Percentiles rank a stretch among this genome's conserved stretches.
These are phyloP conservation scores for Apis cerana DNA, from an alignment of 1,140 invertebrate species.

Conservation along the genomic window DNA sequence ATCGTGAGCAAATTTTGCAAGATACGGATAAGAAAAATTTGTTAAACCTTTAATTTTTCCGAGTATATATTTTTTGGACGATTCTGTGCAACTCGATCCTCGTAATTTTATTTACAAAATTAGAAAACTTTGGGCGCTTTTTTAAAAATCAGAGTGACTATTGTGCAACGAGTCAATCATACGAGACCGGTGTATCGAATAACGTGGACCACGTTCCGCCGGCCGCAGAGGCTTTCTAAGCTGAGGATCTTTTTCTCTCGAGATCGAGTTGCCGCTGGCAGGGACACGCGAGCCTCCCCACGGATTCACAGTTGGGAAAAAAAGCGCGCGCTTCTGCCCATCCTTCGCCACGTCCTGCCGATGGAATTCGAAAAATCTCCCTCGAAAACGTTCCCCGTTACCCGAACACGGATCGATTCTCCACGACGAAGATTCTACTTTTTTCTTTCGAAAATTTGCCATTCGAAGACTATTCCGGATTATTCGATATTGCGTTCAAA, in stretches of 20 bases:
- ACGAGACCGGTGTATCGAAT: conserved; percentile 49
- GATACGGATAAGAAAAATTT: too few relatives aligned
- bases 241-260: conserved; percentile 42
- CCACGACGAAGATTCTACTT: too few relatives aligned
- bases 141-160: background rate
- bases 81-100: too few relatives aligned
- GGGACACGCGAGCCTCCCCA: conserved; percentile 9
- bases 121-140: too few relatives aligned
- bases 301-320: background rate
- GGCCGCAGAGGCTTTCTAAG: conserved; percentile 54
- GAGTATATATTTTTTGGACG: too few relatives aligned
- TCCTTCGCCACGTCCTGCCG: background rate
- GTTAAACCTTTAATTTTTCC: too few relatives aligned
- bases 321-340: background rate
- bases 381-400: background rate
- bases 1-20: background rate
- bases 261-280: conserved; percentile 37
- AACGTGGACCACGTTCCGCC: conserved; percentile 23
- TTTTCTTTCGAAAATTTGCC: too few relatives aligned
- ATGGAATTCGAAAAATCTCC: background rate
- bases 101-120: too few relatives aligned
- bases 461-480: too few relatives aligned
- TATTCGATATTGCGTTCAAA: too few relatives aligned
- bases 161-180: conserved; percentile 53
- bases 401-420: too few relatives aligned